Percentiles rank a stretch among this genome's conserved stretches.
phyloP scores from a whole-genome alignment of 2,113 vertebrate species.

The Oxygymnocypris stewartii region DNA sequence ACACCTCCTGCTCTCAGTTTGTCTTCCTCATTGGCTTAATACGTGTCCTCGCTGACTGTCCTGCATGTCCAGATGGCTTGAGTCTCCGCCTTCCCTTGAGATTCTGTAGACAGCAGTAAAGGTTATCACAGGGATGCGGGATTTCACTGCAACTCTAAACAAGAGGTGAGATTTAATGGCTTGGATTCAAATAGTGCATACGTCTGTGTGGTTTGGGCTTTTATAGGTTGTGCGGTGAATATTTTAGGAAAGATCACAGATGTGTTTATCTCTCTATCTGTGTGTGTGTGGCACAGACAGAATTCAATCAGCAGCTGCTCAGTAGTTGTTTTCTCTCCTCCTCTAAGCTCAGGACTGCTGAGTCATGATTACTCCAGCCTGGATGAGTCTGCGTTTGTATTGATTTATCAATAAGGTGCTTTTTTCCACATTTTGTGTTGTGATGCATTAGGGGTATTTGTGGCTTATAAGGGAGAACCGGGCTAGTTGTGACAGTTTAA shows the following conservation, averaged over 20 bases:
- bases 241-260: constrained; percentile 4
- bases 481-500: not conserved
- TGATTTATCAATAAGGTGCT: not conserved
- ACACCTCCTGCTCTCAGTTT: constrained; percentile 22
- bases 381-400: constrained; percentile 14
- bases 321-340: not conserved
- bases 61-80: constrained; percentile 51
- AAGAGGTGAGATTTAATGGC: constrained; percentile 41
- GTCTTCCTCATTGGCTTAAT: constrained; percentile 34
- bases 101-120: constrained; percentile 65
- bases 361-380: constrained; percentile 47
- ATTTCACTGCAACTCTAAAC: not conserved
- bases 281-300: constrained; percentile 1
- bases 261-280: constrained; percentile 18
- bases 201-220: not conserved
- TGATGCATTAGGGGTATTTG: not conserved
- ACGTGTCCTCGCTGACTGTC: not conserved
- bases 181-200: not conserved
- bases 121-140: constrained; percentile 50
- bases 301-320: constrained; percentile 47
- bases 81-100: constrained; percentile 53
- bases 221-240: not conserved
- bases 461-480: not conserved
- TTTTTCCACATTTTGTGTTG: not conserved
- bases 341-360: constrained; percentile 34